A percentile compares a stretch with the other conserved stretches of the same genome.
phyloP scores from a whole-genome alignment of 2,888 invertebrate genomes.

The Gastracanthus pulcherrimus region DNA sequence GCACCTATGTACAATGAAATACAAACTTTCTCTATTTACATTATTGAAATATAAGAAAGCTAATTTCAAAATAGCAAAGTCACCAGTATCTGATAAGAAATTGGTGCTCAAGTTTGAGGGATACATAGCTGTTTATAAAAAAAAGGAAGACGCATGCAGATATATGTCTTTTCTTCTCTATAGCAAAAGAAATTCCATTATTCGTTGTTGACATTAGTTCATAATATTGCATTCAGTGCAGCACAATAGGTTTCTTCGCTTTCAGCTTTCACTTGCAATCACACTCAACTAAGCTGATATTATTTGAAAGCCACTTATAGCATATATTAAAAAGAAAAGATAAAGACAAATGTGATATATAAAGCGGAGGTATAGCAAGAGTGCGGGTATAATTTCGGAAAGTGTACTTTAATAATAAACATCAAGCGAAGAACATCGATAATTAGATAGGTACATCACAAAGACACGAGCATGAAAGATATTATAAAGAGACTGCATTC shows the following conservation, averaged over 20 bases:
- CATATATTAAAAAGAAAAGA: slow-evolving; percentile 10
- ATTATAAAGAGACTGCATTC: slow-evolving; percentile 52
- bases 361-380: slow-evolving; percentile 46
- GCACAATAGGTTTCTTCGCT: slow-evolving; percentile 17
- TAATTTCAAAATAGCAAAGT: slow-evolving; percentile 14
- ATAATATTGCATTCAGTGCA: slow-evolving; percentile 29
- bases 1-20: slow-evolving; percentile 1
- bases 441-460: slow-evolving; percentile 55
- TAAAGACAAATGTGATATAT: slow-evolving; percentile 33
- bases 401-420: slow-evolving; percentile 56
- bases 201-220: slow-evolving; percentile 21
- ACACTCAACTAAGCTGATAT: slow-evolving; percentile 32
- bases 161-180: slow-evolving; percentile 28
- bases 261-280: slow-evolving; percentile 37
- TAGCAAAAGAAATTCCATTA: slow-evolving; percentile 15
- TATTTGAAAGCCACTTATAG: slow-evolving; percentile 29
- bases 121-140: slow-evolving; percentile 10
- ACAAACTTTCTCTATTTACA: neutral
- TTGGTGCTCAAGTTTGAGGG: neutral
- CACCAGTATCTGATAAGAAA: slow-evolving; percentile 18
- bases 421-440: slow-evolving; percentile 54
- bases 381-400: slow-evolving; percentile 29
- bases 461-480: slow-evolving; percentile 52
- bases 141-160: slow-evolving; percentile 47
- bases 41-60: neutral